phyloP scores from a whole-genome alignment of 2,888 invertebrate genomes.

The Sympetrum striolatum region DNA sequence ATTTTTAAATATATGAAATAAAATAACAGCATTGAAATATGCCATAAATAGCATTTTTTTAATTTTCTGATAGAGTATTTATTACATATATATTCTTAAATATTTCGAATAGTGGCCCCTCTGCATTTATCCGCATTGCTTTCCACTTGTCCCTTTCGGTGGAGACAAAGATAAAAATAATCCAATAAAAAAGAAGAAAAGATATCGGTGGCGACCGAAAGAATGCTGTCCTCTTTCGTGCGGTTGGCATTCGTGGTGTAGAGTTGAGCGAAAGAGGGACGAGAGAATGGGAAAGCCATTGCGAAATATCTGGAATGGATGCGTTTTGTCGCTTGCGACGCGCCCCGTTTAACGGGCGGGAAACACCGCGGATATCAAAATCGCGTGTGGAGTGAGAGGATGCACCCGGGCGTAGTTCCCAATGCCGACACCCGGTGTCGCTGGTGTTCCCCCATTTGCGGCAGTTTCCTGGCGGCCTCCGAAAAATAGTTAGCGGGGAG shows the following conservation, averaged over 20 bases:
- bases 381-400: not conserved
- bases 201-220: too few species aligned
- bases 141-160: too few species aligned
- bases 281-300: not conserved
- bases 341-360: not conserved
- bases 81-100: too few species aligned
- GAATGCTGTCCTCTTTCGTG: not conserved
- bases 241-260: not conserved
- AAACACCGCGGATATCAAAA: not conserved
- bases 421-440: not conserved
- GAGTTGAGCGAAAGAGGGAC: not conserved
- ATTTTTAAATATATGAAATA: too few species aligned
- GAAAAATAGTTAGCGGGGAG: not conserved
- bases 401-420: not conserved
- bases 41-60: too few species aligned
- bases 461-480: not conserved
- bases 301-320: constrained; percentile 31
- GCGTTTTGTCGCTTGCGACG: not conserved
- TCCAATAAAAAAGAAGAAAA: too few species aligned
- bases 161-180: too few species aligned
- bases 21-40: too few species aligned
- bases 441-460: not conserved
- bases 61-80: too few species aligned
- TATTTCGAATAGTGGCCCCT: too few species aligned
- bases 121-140: too few species aligned